Conservation (phyloP, 2,113 vertebrate genomes). For the Lampris megalopsis region DNA sequence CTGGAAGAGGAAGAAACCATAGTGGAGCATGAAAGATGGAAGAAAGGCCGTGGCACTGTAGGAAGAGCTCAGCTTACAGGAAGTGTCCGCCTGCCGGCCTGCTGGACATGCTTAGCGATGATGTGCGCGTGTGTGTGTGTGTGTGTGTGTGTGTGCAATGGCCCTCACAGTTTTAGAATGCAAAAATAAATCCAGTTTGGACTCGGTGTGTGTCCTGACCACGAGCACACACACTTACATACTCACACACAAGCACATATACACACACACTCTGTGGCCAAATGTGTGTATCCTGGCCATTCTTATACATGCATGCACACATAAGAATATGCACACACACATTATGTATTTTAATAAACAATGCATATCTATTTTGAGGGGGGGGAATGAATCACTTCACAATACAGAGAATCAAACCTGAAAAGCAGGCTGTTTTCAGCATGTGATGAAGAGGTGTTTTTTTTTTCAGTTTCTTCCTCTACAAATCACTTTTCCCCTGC, state of each 20-base stretch:
- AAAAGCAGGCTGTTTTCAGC: too few relatives aligned
- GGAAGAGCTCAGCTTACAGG: constrained; percentile 42
- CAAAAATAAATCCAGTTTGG: neutral
- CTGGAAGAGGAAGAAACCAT: constrained; percentile 34
- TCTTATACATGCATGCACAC: neutral
- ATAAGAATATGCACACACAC: neutral
- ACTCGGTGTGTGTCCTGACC: neutral
- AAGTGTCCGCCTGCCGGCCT: constrained; percentile 30
- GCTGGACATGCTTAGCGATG: constrained; percentile 4
- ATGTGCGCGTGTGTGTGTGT: neutral
- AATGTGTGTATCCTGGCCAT: too few relatives aligned
- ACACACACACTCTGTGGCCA: neutral
- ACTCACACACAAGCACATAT: neutral
- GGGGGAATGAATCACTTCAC: too few relatives aligned
- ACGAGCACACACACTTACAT: neutral
- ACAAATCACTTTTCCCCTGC: too few relatives aligned
- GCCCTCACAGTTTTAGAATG: constrained; percentile 11
- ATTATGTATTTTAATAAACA: neutral
- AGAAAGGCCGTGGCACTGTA: constrained; percentile 56
- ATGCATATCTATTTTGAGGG: too few relatives aligned
- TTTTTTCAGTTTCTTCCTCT: too few relatives aligned
- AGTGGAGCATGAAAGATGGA: constrained; percentile 29
- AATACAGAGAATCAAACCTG: too few relatives aligned
- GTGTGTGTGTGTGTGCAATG: neutral
- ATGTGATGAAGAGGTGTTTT: too few relatives aligned